Evolutionary conservation across 2,888 invertebrate genomes (phyloP), one percentile per base, ranked within the genome.

Genomic region (Tipula helvola): DNA sequence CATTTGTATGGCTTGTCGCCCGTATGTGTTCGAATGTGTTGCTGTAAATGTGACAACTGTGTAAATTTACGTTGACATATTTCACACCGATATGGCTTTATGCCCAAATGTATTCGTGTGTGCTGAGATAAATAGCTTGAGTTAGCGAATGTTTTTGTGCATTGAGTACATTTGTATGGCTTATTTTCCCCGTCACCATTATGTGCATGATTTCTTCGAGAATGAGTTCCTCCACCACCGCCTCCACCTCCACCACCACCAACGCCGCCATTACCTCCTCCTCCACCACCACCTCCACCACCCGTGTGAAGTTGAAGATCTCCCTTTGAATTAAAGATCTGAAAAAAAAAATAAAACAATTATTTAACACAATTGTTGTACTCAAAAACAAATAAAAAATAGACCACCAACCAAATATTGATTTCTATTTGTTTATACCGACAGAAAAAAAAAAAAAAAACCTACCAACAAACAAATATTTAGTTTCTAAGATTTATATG

Each of bases 1-100:
- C 99, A 99, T 92, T 98, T 98, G 94, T 97, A 99, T 86, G 99
- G 99, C 92, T 99, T 99, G 92, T 99, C 99, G 87, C 99, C 98
- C 71, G 99, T 99, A 92, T 99, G 99, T 88, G 99, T 99, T 90
- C 99, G 95, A 92, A 99, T 98, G 93, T 99, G 99, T 93, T 99
- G 99, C 93, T 99, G 99, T 88, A 99, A 95, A 92, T 99, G 99
- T 88, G 98, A 98, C 89, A 99, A 94, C 93, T 99, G 99, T 87
- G 99, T 99, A 93, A 99, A 99, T 93, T 98, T 98, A 92, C 98
- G 95, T 92, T 98, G 98, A 92, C 98, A 99, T 92, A 98, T 98
- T 93, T 98, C 98, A 92, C 98, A 99, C 89, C 98, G 96, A 93
- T 99, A 99, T 86, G 99, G 99, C 92, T 99, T 99, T 93, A 99